These are phyloP conservation scores for Phania funesta DNA, from an alignment of 2,888 invertebrate species.

Conservation along the genomic window DNA sequence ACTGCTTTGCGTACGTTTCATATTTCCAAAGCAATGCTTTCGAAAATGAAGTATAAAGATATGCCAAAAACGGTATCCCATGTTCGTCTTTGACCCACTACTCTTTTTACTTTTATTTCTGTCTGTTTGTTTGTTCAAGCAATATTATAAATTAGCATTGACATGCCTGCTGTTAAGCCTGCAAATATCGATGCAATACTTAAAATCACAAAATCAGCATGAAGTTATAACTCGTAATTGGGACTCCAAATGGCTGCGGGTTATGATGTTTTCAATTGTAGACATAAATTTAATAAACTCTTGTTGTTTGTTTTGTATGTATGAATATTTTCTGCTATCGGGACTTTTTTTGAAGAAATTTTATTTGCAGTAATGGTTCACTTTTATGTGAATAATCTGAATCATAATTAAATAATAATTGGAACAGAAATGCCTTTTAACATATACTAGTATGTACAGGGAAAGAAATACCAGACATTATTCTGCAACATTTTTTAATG, in stretches of 20 bases:
- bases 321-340: background rate
- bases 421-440: background rate
- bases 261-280: conserved; percentile 59
- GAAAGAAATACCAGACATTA: too few relatives aligned
- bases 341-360: background rate
- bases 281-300: conserved; percentile 54
- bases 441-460: too few relatives aligned
- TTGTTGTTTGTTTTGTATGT: background rate
- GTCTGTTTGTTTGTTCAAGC: conserved; percentile 16
- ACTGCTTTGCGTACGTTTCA: too few relatives aligned
- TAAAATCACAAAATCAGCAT: conserved; percentile 63
- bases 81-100: background rate
- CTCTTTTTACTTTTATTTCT: background rate
- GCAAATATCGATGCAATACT: conserved; percentile 56
- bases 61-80: background rate
- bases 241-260: conserved; percentile 60
- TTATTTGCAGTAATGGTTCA: background rate
- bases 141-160: conserved; percentile 66
- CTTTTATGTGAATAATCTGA: background rate
- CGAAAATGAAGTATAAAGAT: background rate
- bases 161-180: conserved; percentile 62
- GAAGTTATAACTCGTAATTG: conserved; percentile 57
- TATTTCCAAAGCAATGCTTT: background rate
- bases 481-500: too few relatives aligned
- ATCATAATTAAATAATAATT: background rate